Evolutionary conservation across 2,888 invertebrate species (phyloP), one percentile per base, ranked within the genome.

Genomic region (Hemaris fuciformis): DNA sequence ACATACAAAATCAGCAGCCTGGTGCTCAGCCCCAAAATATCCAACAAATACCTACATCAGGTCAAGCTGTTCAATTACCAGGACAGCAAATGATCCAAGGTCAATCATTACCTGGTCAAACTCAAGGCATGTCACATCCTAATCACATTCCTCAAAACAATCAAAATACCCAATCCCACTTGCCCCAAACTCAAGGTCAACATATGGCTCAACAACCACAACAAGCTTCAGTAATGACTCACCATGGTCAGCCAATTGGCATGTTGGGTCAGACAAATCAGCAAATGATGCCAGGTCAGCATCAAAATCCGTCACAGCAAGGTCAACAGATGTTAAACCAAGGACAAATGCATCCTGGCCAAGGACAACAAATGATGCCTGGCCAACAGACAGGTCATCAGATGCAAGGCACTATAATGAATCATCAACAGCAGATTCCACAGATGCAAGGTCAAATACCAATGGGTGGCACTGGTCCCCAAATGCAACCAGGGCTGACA

Each of bases 1-100:
- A 76, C 68, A 75, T 86, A 68, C 82, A 79, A 53, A 88, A 80
- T 69, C 88, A 81, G 64, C 87, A 80, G 63, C 70, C 75, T 15
- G 75, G 69, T 41, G 67, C 80, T 53, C 87, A 86, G 66, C 73
- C 74, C 53, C 77, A 77, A 25, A 81, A 77, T 65, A 76, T 85
- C 65, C 81, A 79, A 64, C 74, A 83, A 68, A 77, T 85, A 64
- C 65, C 73, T 2, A 72, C 83, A 65, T 74, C 81, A 5, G 84
- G 83, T 4, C 88, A 86, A 66, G 69, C 70, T 0, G 80, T 87
- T 74, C 65, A 81, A 6, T 69, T 87, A 65, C 83, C 78, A 4
- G 76, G 80, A 0, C 84, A 81, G 62, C 76, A 73, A 42, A 76
- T 83, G 65, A 75, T 81, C 68, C 77, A 74, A 31, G 75, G 73